A percentile compares a stretch with the other conserved stretches of the same genome.
Conservation (phyloP, 2,113 vertebrate genomes). For the Gymnorhina tibicen region DNA sequence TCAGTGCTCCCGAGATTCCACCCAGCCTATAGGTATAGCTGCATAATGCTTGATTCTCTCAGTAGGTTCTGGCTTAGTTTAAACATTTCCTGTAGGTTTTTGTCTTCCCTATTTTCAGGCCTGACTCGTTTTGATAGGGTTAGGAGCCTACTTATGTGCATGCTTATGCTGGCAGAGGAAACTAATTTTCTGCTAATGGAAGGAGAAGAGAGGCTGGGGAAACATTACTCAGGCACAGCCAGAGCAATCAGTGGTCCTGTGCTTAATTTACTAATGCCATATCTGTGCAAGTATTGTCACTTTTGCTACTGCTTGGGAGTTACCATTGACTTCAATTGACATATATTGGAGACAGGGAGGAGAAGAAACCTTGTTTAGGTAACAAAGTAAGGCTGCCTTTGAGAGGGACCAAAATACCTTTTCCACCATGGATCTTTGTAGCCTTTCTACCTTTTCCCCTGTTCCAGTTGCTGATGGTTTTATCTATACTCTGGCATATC, state of each 20-base stretch:
- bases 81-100: neutral
- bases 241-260: neutral
- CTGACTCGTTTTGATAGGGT: neutral
- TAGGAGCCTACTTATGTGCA: neutral
- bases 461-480: neutral
- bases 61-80: neutral
- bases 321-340: neutral
- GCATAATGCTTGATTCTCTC: neutral
- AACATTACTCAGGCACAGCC: neutral
- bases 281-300: neutral
- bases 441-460: neutral
- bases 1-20: neutral
- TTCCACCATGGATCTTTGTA: neutral
- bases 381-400: neutral
- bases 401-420: neutral
- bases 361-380: neutral
- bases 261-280: neutral
- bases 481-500: neutral
- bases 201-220: neutral
- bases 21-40: neutral
- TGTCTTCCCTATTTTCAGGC: neutral
- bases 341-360: neutral
- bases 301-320: neutral
- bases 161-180: neutral
- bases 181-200: neutral